These are phyloP conservation scores for Mesorhabditis belari DNA, from an alignment of 2,888 invertebrate species.

Conservation along the genomic window DNA sequence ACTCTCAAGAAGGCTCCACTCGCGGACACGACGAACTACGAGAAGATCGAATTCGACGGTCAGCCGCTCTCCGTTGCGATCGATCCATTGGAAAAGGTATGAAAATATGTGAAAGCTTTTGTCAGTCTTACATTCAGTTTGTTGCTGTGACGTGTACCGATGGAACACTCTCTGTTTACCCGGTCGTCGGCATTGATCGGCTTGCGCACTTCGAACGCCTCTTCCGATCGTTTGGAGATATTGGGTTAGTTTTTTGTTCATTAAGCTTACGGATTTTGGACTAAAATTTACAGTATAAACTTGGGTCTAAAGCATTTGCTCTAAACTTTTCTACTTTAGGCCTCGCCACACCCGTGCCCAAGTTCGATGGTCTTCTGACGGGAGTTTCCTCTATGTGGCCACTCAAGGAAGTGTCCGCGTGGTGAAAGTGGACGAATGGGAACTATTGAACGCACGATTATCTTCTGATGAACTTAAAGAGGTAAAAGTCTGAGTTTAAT, in stretches of 20 bases:
- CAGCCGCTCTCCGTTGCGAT: not conserved
- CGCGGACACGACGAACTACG: not conserved
- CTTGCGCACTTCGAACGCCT: not conserved
- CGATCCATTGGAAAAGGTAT: not conserved
- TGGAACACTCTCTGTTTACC: not conserved
- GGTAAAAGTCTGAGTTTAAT: too few species aligned
- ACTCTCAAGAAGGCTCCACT: not conserved
- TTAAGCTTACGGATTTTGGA: too few species aligned
- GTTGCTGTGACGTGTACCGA: not conserved
- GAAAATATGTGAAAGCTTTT: too few species aligned
- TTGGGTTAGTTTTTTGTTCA: not conserved
- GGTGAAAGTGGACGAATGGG: not conserved
- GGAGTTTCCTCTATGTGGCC: not conserved
- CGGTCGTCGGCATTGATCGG: not conserved
- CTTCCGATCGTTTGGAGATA: not conserved
- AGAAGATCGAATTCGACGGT: not conserved
- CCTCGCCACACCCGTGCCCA: not conserved
- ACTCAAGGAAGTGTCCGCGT: not conserved
- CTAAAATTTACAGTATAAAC: not conserved
- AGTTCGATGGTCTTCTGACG: not conserved
- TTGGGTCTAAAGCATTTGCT: too few species aligned
- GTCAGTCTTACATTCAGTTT: not conserved
- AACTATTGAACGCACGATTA: not conserved
- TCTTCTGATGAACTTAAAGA: too few species aligned
- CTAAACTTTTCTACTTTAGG: not conserved